These are phyloP conservation scores for Spinus olivaceus DNA, from an alignment of 2,797 vertebrate species.

Conservation along the genomic window DNA sequence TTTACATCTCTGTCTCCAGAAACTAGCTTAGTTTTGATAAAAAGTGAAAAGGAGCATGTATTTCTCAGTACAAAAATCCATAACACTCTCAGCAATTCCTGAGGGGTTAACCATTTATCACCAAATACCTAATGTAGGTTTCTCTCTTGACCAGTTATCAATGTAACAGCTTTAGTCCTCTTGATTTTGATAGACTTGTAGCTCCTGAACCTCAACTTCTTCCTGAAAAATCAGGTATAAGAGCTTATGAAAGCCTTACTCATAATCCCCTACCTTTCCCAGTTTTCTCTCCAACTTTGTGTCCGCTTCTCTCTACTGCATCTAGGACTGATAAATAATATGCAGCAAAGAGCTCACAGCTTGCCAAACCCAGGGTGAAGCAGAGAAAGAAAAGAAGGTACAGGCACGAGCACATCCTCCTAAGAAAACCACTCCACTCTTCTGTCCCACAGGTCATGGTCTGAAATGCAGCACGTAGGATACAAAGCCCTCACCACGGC, in stretches of 20 bases:
- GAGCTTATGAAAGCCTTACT: neutral
- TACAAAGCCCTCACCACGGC: neutral
- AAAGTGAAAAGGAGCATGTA: neutral
- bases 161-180: neutral
- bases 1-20: neutral
- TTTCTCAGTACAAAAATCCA: neutral
- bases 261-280: neutral
- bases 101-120: neutral
- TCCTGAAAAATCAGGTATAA: neutral
- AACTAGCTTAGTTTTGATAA: neutral
- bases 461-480: neutral
- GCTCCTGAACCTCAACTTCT: neutral
- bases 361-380: neutral
- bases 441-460: neutral
- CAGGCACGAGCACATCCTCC: neutral
- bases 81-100: neutral
- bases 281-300: neutral
- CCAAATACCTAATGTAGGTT: neutral
- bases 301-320: neutral
- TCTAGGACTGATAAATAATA: neutral
- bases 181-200: neutral
- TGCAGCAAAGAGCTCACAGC: neutral
- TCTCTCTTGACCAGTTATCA: neutral
- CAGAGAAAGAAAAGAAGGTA: neutral
- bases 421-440: neutral